phyloP scores from a whole-genome alignment of 2,888 invertebrate genomes.

The Heliothis peltigera region DNA sequence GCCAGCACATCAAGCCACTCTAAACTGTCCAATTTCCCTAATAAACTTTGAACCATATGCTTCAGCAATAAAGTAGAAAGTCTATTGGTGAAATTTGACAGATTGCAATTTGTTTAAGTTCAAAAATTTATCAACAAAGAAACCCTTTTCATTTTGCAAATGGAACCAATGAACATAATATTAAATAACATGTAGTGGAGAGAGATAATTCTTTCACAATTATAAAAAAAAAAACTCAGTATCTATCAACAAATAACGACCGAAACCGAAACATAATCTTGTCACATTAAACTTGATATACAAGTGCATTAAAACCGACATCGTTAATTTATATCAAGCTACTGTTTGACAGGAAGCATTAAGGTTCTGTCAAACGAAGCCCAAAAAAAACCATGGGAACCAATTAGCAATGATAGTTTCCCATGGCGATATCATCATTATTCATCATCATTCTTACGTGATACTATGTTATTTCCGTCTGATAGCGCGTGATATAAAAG shows the following conservation, averaged over 20 bases:
- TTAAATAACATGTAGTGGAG: no score
- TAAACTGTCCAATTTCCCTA: no score
- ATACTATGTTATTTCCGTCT: constrained; percentile 41
- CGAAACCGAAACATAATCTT: not conserved
- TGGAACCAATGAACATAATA: no score
- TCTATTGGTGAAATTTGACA: no score
- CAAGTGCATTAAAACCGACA: not conserved
- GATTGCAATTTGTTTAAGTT: no score
- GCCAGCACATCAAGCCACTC: no score
- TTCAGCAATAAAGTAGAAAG: no score
- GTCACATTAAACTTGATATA: not conserved
- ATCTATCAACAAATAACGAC: not conserved
- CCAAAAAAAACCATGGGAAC: constrained; percentile 61
- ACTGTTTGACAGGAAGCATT: constrained; percentile 29
- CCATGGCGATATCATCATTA: constrained; percentile 48
- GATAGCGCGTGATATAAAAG: constrained; percentile 28
- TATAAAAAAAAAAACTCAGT: no score
- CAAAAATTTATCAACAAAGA: no score
- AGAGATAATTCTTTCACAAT: no score
- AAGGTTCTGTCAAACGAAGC: constrained; percentile 48
- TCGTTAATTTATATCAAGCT: constrained; percentile 37
- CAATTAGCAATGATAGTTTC: constrained; percentile 39
- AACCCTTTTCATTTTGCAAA: no score
- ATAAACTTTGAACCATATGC: no score
- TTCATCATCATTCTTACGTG: constrained; percentile 38